Percentiles rank a stretch among this genome's conserved stretches.
These are phyloP conservation scores for Hoplostethus mediterraneus DNA, from an alignment of 2,797 vertebrate genomes.

Conservation along the genomic window DNA sequence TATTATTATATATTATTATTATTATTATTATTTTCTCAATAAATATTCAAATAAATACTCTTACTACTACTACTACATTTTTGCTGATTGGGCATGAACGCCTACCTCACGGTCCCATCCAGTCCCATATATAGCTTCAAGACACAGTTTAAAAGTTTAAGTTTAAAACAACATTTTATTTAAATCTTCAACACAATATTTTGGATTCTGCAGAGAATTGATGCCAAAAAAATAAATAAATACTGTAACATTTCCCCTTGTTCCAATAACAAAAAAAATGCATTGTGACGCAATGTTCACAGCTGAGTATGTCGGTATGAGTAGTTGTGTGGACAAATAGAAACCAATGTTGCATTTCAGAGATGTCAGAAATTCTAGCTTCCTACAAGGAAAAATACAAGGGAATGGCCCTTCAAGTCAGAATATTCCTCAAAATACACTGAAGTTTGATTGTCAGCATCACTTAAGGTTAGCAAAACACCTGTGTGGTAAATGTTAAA, in stretches of 20 bases:
- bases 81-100: neutral
- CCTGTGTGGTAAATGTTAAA: no score
- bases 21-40: conserved; percentile 49
- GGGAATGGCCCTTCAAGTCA: no score
- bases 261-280: conserved; percentile 12
- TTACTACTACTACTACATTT: neutral
- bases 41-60: conserved; percentile 23
- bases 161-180: conserved; percentile 55
- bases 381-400: no score
- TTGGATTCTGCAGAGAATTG: conserved; percentile 26
- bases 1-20: neutral
- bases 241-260: conserved; percentile 32
- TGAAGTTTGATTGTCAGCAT: no score
- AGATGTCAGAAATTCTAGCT: no score
- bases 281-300: conserved; percentile 14
- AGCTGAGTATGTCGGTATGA: neutral
- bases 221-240: conserved; percentile 51
- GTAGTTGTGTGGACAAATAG: neutral
- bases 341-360: neutral
- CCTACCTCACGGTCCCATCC: neutral
- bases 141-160: neutral
- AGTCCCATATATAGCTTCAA: neutral
- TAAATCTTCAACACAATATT: conserved; percentile 39
- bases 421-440: no score
- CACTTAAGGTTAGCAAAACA: no score